phyloP scores from a whole-genome alignment of 2,888 invertebrate genomes.

The Rhogogaster chlorosoma region DNA sequence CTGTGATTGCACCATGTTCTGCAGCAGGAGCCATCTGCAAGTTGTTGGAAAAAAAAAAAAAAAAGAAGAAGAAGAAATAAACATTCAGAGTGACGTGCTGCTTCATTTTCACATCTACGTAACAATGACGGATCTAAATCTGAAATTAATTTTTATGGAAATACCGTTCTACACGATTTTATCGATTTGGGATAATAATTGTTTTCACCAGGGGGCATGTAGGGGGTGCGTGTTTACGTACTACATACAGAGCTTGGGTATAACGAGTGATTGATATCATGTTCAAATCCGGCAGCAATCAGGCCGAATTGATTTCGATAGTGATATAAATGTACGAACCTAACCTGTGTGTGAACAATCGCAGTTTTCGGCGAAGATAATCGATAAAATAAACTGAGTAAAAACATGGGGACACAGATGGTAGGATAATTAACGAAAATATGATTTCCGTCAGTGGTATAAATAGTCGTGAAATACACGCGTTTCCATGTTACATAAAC shows the following conservation, averaged over 20 bases:
- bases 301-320: not conserved
- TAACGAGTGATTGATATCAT: constrained; percentile 11
- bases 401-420: not conserved
- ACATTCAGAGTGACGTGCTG: not conserved
- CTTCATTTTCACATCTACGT: not conserved
- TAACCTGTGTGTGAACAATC: constrained; percentile 41
- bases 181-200: not conserved
- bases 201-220: not conserved
- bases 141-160: not conserved
- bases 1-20: constrained; percentile 58
- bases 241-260: not conserved
- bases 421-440: constrained; percentile 11
- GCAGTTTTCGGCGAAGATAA: not conserved
- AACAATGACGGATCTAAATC: not conserved
- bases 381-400: not conserved
- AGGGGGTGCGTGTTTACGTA: not conserved
- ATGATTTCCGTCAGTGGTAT: constrained; percentile 52
- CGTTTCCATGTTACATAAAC: constrained; percentile 60
- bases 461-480: constrained; percentile 56
- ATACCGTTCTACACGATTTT: not conserved
- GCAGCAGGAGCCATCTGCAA: constrained; percentile 41
- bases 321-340: constrained; percentile 1
- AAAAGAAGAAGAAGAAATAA: constrained; percentile 43
- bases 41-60: constrained; percentile 63
- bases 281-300: not conserved